Percentiles rank a stretch among this genome's conserved stretches.
Conservation (phyloP, 2,888 invertebrate genomes). For the Parnassius smintheus region DNA sequence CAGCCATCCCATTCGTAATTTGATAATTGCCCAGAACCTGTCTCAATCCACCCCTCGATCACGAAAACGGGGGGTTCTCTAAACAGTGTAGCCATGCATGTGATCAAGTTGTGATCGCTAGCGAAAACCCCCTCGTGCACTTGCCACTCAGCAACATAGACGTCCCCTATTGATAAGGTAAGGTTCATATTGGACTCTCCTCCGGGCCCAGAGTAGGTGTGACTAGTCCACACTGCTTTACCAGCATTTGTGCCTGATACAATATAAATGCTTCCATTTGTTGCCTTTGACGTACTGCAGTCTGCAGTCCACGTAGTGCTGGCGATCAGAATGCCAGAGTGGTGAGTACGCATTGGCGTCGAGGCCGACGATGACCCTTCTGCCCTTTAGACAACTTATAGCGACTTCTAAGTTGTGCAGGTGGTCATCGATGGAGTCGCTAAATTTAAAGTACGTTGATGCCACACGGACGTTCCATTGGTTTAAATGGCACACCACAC, state of each 20-base stretch:
- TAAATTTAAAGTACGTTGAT: constrained; percentile 35
- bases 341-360: constrained; percentile 31
- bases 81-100: constrained; percentile 1
- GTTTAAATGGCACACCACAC: constrained; percentile 24
- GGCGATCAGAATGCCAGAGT: constrained; percentile 24
- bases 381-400: constrained; percentile 10
- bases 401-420: too few relatives aligned
- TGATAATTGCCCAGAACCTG: too few relatives aligned
- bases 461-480: constrained; percentile 27
- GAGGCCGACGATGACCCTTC: constrained; percentile 24
- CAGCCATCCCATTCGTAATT: too few relatives aligned
- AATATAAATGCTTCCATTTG: constrained; percentile 27
- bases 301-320: constrained; percentile 23
- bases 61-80: constrained; percentile 3
- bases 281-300: constrained; percentile 11
- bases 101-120: constrained; percentile 35
- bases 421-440: background rate
- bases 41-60: background rate
- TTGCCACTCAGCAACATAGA: background rate
- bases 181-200: constrained; percentile 28
- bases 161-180: constrained; percentile 12
- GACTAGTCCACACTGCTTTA: too few relatives aligned
- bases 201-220: constrained; percentile 23
- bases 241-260: constrained; percentile 7
- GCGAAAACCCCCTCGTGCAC: constrained; percentile 23